These are phyloP conservation scores for Cantharis flavilabris DNA, from an alignment of 2,888 invertebrate species.

Conservation along the genomic window DNA sequence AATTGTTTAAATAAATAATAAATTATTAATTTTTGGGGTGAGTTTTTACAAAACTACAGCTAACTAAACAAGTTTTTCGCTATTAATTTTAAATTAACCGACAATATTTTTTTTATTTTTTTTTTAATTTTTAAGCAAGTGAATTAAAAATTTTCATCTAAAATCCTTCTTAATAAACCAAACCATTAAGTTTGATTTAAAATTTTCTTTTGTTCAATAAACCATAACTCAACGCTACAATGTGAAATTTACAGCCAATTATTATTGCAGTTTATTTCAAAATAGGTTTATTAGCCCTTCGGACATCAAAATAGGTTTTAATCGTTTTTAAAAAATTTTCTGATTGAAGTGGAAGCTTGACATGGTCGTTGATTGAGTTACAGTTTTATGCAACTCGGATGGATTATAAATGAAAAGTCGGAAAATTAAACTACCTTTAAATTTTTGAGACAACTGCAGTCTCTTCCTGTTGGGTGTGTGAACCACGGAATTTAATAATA, in stretches of 20 bases:
- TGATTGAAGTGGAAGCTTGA: not conserved
- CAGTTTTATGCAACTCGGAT: not conserved
- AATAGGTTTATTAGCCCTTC: not conserved
- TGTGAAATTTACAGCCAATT: not conserved
- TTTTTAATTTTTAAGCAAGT: not conserved
- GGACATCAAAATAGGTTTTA: not conserved
- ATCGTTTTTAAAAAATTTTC: not conserved
- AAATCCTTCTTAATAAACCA: not conserved
- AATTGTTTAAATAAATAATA: not conserved
- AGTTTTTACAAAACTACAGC: not conserved
- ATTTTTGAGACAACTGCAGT: not conserved
- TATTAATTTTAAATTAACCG: too few relatives aligned
- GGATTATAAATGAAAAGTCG: not conserved
- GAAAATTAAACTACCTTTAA: not conserved
- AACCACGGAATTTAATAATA: not conserved
- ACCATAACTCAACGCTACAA: not conserved
- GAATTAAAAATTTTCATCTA: not conserved
- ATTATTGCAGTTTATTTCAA: not conserved
- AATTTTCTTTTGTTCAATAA: not conserved
- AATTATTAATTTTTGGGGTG: slow-evolving; percentile 1
- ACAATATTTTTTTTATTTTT: too few relatives aligned
- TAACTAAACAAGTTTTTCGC: not conserved
- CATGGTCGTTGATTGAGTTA: not conserved
- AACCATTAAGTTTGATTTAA: not conserved
- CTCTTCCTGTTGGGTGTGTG: not conserved